Conservation (phyloP, 2,113 vertebrate genomes). For the Mesitornis unicolor region DNA sequence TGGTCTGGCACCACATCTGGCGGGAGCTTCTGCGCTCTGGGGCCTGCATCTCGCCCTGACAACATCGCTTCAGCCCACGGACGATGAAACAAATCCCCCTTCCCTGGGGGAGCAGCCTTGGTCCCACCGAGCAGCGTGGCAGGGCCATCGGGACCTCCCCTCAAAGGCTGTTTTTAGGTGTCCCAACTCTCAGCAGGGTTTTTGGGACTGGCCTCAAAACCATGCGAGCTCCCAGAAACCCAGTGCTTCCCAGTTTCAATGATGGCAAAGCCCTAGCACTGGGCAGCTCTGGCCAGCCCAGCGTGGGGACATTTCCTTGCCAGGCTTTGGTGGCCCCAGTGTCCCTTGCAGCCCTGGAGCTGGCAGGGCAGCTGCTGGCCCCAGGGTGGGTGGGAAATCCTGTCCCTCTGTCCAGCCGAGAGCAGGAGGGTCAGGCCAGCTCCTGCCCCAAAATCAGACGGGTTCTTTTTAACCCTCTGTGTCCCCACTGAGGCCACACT, state of each 20-base stretch:
- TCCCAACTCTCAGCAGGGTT: background rate
- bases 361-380: background rate
- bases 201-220: background rate
- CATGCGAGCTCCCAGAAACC: background rate
- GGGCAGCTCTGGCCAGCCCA: background rate
- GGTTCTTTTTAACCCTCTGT: background rate
- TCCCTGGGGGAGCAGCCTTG: background rate
- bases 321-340: background rate
- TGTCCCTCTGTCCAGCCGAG: background rate
- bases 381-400: background rate
- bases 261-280: background rate
- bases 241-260: background rate
- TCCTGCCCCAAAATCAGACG: background rate
- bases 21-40: background rate
- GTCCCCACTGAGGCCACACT: background rate
- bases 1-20: background rate
- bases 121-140: background rate
- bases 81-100: background rate
- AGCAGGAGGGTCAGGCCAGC: background rate
- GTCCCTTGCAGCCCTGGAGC: background rate
- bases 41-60: background rate
- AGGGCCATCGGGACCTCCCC: background rate
- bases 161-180: background rate
- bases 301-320: background rate
- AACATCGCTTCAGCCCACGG: rapidly evolving